Conservation (phyloP, 2,888 invertebrate species). For the Eupithecia insigniata region DNA sequence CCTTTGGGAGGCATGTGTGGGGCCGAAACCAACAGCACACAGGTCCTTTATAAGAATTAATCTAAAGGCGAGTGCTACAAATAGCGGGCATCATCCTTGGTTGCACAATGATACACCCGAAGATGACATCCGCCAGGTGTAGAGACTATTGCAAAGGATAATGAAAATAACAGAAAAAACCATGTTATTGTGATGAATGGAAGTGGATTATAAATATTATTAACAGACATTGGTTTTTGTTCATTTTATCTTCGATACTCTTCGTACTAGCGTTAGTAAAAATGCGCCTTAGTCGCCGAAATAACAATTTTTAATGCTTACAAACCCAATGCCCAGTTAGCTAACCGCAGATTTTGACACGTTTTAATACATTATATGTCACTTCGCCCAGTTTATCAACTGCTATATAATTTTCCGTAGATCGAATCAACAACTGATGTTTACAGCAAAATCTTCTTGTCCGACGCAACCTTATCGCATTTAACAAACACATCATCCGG, state of each 20-base stretch:
- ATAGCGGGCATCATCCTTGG: no score
- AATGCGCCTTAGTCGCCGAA: neutral
- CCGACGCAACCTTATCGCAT: constrained; percentile 53
- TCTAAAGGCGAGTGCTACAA: no score
- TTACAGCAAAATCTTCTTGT: constrained; percentile 67
- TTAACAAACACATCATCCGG: constrained; percentile 61
- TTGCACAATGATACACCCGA: no score
- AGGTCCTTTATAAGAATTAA: no score
- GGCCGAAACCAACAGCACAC: no score
- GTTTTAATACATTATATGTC: constrained; percentile 1
- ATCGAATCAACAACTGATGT: neutral
- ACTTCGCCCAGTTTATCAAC: neutral
- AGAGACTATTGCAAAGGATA: no score
- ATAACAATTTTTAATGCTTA: neutral
- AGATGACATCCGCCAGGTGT: no score
- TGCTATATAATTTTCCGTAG: neutral
- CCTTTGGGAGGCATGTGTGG: no score
- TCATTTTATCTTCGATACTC: neutral
- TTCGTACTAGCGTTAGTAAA: neutral
- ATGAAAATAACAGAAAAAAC: no score
- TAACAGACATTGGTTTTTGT: neutral
- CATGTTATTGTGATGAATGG: no score
- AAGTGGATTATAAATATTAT: no score
- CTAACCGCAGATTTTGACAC: constrained; percentile 2
- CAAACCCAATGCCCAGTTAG: neutral